phyloP scores from a whole-genome alignment of 2,888 invertebrate species.

The Pristionchus japonicus region DNA sequence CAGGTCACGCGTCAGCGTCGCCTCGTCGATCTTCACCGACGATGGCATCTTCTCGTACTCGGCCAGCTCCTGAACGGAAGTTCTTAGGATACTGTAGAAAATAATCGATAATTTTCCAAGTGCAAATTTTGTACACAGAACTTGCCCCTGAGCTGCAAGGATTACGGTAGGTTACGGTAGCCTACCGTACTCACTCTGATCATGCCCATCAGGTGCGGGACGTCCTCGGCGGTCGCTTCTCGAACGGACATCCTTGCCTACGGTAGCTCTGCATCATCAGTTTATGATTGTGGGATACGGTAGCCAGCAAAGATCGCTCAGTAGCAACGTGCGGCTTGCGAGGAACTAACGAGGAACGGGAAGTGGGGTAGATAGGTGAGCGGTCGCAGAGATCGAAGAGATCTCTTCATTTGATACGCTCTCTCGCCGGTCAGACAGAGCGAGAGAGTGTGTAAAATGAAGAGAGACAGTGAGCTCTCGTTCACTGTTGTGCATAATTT shows the following conservation, averaged over 20 bases:
- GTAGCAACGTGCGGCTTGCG: too few species aligned
- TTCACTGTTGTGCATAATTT: background rate
- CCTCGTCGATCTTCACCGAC: constrained; percentile 54
- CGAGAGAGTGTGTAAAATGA: too few species aligned
- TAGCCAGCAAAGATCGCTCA: too few species aligned
- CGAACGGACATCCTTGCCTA: constrained; percentile 16
- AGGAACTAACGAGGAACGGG: too few species aligned
- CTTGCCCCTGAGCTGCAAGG: background rate
- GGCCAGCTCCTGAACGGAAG: constrained; percentile 58
- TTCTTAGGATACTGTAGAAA: background rate
- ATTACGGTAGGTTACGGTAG: background rate
- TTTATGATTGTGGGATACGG: too few species aligned
- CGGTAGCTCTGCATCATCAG: background rate
- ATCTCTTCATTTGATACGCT: too few species aligned
- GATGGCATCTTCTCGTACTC: constrained; percentile 64
- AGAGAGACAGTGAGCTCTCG: too few species aligned
- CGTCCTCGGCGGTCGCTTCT: background rate
- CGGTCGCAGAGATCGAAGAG: too few species aligned
- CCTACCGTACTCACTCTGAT: constrained; percentile 35
- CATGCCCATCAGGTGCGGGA: constrained; percentile 36
- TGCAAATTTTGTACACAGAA: background rate
- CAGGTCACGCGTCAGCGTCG: constrained; percentile 53
- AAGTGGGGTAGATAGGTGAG: too few species aligned
- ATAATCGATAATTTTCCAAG: background rate
- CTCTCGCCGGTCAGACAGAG: too few species aligned